Percentiles rank a stretch among this genome's conserved stretches.
Conservation (phyloP, 2,797 vertebrate species). For the Rhinophrynus dorsalis region DNA sequence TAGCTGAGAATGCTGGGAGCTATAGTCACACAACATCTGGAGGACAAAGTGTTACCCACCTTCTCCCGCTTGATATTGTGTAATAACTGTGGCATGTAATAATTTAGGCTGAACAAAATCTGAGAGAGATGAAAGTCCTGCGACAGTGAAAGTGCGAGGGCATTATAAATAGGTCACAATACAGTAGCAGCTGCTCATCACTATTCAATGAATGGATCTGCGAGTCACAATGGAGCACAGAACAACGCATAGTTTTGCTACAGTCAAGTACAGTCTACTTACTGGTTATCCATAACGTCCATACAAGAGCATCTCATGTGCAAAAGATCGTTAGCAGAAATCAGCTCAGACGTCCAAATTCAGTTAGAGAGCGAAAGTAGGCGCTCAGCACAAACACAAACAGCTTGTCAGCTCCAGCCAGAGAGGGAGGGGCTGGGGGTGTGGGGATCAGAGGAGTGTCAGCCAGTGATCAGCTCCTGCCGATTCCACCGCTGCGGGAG, state of each 20-base stretch:
- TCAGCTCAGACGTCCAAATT: constrained; percentile 11
- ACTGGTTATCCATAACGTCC: constrained; percentile 36
- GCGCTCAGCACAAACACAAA: constrained; percentile 26
- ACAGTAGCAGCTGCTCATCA: constrained; percentile 9
- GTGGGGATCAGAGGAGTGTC: constrained; percentile 15
- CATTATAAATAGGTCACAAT: background rate
- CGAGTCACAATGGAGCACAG: background rate
- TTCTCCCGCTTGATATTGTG: too few relatives aligned
- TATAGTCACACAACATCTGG: too few relatives aligned
- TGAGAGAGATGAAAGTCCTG: background rate
- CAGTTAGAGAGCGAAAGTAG: constrained; percentile 16
- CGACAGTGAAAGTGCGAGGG: background rate
- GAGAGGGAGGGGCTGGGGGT: constrained; percentile 8
- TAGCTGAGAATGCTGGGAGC: too few relatives aligned
- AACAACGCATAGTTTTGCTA: background rate
- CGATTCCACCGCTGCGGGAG: background rate
- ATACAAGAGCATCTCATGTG: background rate
- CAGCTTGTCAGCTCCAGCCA: constrained; percentile 26
- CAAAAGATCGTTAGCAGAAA: background rate
- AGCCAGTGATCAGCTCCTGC: background rate
- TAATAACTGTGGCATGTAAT: too few relatives aligned
- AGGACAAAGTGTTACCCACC: too few relatives aligned
- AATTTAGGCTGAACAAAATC: too few relatives aligned
- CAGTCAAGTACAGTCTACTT: constrained; percentile 8
- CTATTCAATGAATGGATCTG: background rate